These are phyloP conservation scores for Chrysochloris asiatica DNA, from an alignment of 2,113 vertebrate genomes.

Conservation along the genomic window DNA sequence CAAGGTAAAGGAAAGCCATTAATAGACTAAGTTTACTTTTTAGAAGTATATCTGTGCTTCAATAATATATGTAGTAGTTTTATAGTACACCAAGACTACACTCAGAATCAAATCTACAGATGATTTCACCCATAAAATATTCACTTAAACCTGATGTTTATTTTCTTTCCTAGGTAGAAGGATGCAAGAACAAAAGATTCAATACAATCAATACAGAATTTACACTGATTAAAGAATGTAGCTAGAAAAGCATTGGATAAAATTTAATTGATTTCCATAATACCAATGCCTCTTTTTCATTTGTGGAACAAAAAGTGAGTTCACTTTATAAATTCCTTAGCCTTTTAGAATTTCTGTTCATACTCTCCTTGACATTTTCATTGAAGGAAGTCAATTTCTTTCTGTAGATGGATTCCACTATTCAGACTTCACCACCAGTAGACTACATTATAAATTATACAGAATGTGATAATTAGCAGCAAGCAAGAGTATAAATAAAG, in stretches of 20 bases:
- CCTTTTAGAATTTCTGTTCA: conserved; percentile 61
- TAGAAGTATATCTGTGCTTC: neutral
- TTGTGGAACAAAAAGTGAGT: conserved; percentile 52
- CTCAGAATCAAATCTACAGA: neutral
- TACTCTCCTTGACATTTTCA: conserved; percentile 55
- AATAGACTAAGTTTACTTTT: neutral
- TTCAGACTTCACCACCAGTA: conserved; percentile 70
- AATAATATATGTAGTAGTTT: neutral
- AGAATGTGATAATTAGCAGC: conserved; percentile 76
- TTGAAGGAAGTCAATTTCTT: conserved; percentile 57
- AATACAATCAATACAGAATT: neutral
- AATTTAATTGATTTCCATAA: neutral
- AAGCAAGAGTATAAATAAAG: conserved; percentile 77
- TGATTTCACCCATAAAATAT: neutral
- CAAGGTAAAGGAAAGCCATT: neutral
- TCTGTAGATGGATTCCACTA: conserved; percentile 74
- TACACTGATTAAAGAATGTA: neutral
- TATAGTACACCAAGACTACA: neutral
- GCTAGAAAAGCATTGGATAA: neutral
- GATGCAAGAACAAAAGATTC: neutral
- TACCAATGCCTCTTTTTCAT: neutral
- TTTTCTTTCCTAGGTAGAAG: neutral
- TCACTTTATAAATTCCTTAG: conserved; percentile 44
- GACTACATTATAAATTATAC: conserved; percentile 77
- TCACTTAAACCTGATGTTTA: neutral